Evolutionary conservation across 2,113 vertebrate genomes (phyloP), one percentile per base, ranked within the genome.

Genomic region (Corythaeola cristata): DNA sequence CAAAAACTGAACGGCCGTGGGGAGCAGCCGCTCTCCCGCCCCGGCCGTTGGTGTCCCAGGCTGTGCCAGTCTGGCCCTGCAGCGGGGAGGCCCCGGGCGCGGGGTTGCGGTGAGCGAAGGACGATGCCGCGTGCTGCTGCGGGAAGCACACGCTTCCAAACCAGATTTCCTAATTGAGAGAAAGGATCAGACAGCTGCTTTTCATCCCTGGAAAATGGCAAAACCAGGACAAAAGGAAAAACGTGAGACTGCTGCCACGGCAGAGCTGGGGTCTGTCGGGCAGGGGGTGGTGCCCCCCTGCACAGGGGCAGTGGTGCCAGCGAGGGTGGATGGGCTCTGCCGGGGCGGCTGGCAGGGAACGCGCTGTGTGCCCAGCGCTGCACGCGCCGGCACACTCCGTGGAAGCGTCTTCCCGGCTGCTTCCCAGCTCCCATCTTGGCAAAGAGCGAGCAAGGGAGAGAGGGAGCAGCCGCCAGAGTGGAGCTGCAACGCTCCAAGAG

Each of bases 311-410:
- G 7, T 33, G n/a, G n/a, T 53, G 74, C 24, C 72, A 6, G 56
- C 0, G 5, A 44, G 72, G 32, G 23, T 15, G 66, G 56, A 12
- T 27, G 49, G 88, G 22, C 16, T 15, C 32, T 39, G 56, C 62
- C 12, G 33, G 24, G 28, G 22, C 33, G 76, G 28, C 53, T 50
- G 41, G 32, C 5, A 6, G 60, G 71, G 55, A 18, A 11, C 1
- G 1, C 2, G 3, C 45, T 12, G 55, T 28, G 62, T 32, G 52
- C 75, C 26, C 9, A 10, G 49, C 19, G 6, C n/a, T 8, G 91
- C 19, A 3, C 12, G 2, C 0, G 0, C 41, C 2, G 1, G 19
- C 37, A 45, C 55, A 13, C 33, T 20, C n/a, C 35, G 35, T 0
- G 0, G 27, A 39, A 72, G 2, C 5, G 0, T 35, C 68, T 12